Base-by-base conservation (phyloP, 2,888 invertebrate genomes). In the Tetrapedia diversipes region DNA sequence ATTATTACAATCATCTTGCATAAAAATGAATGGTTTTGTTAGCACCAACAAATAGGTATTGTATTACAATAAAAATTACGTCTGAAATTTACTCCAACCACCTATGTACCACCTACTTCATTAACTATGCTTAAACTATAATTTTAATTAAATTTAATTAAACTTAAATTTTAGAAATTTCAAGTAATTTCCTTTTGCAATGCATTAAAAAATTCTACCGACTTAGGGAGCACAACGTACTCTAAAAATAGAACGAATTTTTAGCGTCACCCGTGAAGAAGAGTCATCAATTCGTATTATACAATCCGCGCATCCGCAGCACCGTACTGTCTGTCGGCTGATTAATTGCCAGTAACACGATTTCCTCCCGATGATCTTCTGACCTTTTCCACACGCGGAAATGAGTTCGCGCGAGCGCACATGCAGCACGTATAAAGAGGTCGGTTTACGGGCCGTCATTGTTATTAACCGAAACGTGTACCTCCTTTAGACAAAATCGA, bases 301-400 rank as follows among this genome's bases (percentile, higher is more conserved):
- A 64, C 63, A 64, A 64, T 27, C 63, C n/a, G 32, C n/a, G n/a
- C 29, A 60, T 29, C 22, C 19, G 34, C 11, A 3, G 1, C 37
- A 29, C 19, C n/a, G n/a, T n/a, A n/a, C n/a, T n/a, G 56, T 47
- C 60, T 59, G 34, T 43, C 27, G 37, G n/a, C 43, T 47, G 57
- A 67, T 71, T 59, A 59, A 66, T 66, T 59, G 51, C 39, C 43
- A 51, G 49, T 41, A 53, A 59, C 39, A 19, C 47, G 53, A 69
- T 74, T 70, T 69, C 56, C 70, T 34, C 49, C 27, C 37, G 45
- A 59, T 61, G 51, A 70, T 57, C 74, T 74, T 69, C 53, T 70
- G 57, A 69, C 73, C 57, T 57, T 70, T 70, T 63, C 51, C 24
- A 29, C 29, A 14, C 39, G n/a, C n/a, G 11, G 54, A 49, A 61